phyloP scores from a whole-genome alignment of 2,888 invertebrate species.

The Tiliacea aurago region DNA sequence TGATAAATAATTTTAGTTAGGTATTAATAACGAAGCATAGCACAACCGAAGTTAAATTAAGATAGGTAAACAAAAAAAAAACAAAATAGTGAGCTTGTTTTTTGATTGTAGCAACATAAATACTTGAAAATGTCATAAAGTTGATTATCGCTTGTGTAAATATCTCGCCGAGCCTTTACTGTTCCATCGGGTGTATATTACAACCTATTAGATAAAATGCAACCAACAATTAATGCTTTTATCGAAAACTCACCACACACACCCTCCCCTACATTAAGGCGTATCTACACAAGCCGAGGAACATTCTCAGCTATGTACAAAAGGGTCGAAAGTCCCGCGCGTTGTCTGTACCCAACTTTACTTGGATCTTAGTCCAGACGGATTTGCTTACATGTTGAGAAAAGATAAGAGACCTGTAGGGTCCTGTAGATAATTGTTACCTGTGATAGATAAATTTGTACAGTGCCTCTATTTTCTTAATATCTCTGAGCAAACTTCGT shows the following conservation, averaged over 20 bases:
- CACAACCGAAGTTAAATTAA: too few relatives aligned
- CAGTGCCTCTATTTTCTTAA: too few relatives aligned
- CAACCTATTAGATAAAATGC: conserved; percentile 13
- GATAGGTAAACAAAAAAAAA: too few relatives aligned
- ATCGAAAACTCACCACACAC: conserved; percentile 7
- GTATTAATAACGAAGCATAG: too few relatives aligned
- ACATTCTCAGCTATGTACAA: conserved; percentile 30
- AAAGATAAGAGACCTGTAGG: neutral
- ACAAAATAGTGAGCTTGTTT: too few relatives aligned
- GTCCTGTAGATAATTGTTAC: neutral
- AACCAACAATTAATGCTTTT: conserved; percentile 21
- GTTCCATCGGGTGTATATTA: neutral
- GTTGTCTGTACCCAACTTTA: conserved; percentile 30
- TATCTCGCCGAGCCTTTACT: neutral
- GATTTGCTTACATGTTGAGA: conserved; percentile 3
- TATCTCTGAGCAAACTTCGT: too few relatives aligned
- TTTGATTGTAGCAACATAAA: too few relatives aligned
- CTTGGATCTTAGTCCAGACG: neutral
- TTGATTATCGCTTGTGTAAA: neutral
- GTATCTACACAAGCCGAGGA: conserved; percentile 20
- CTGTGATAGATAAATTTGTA: neutral
- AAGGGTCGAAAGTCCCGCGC: conserved; percentile 15
- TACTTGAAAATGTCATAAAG: neutral
- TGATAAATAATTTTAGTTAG: too few relatives aligned
- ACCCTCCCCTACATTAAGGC: conserved; percentile 8